Conservation (phyloP, 2,113 vertebrate species). For the Oreochromis niloticus region DNA sequence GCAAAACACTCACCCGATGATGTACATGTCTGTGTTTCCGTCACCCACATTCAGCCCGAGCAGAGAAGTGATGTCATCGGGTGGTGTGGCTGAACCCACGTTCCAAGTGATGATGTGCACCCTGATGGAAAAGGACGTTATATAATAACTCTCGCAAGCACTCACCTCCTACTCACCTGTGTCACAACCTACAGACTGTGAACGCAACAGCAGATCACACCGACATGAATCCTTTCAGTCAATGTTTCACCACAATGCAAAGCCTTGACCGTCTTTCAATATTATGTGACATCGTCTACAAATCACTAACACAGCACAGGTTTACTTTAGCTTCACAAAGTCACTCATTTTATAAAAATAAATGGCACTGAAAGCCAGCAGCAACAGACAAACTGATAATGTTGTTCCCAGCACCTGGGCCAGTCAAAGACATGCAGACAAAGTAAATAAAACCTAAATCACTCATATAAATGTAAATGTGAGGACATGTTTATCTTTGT, state of each 20-base stretch:
- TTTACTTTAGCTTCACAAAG: not conserved
- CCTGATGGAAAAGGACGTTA: conserved; percentile 63
- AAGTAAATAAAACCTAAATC: not conserved
- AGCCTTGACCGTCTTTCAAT: not conserved
- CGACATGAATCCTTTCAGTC: not conserved
- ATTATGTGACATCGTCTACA: not conserved
- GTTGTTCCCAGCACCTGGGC: not conserved
- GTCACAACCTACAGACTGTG: not conserved
- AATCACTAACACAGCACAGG: not conserved
- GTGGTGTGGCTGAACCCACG: conserved; percentile 88
- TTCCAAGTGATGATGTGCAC: conserved; percentile 96
- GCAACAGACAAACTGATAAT: not conserved
- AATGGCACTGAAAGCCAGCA: not conserved
- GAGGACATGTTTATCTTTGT: not conserved
- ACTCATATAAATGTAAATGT: not conserved
- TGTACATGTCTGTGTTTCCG: conserved; percentile 87
- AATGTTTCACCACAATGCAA: not conserved
- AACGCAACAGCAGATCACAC: not conserved
- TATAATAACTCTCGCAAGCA: not conserved
- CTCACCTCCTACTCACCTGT: not conserved
- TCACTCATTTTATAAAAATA: not conserved
- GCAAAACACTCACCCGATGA: conserved; percentile 86
- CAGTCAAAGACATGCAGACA: not conserved
- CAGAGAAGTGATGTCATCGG: conserved; percentile 86
- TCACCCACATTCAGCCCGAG: conserved; percentile 84